Evolutionary conservation across 2,888 invertebrate genomes (phyloP).

Genomic region (Micoletzkya japonica): DNA sequence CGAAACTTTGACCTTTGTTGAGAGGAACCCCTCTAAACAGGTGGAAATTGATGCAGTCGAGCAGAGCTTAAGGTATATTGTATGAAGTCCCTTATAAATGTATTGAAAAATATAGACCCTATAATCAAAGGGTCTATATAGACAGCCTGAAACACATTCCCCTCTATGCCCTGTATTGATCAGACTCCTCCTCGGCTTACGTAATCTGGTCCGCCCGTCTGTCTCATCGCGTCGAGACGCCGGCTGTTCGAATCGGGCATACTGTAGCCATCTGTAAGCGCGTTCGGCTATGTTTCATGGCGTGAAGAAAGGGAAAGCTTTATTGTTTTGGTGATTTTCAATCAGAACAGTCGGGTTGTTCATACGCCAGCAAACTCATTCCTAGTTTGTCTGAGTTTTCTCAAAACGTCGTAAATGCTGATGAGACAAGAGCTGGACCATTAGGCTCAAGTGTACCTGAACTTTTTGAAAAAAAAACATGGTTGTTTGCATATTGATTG

Average conservation of each 20-base stretch:
- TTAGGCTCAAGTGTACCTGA: no score
- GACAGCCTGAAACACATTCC: not conserved
- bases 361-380: no score
- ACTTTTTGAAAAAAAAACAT: no score
- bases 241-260: not conserved
- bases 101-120: not conserved
- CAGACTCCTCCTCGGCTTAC: not conserved
- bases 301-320: not conserved
- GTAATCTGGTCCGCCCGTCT: not conserved
- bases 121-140: not conserved
- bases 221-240: conserved; percentile 19
- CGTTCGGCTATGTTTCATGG: not conserved
- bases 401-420: no score
- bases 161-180: not conserved
- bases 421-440: no score
- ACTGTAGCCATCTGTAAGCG: conserved; percentile 12
- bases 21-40: no score
- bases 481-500: no score
- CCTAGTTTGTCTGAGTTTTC: no score
- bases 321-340: not conserved
- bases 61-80: no score
- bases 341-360: not conserved
- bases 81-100: not conserved
- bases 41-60: no score
- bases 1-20: conserved; percentile 2